Base-by-base conservation (phyloP, 1,140 invertebrate species). In the Saccostrea echinata region DNA sequence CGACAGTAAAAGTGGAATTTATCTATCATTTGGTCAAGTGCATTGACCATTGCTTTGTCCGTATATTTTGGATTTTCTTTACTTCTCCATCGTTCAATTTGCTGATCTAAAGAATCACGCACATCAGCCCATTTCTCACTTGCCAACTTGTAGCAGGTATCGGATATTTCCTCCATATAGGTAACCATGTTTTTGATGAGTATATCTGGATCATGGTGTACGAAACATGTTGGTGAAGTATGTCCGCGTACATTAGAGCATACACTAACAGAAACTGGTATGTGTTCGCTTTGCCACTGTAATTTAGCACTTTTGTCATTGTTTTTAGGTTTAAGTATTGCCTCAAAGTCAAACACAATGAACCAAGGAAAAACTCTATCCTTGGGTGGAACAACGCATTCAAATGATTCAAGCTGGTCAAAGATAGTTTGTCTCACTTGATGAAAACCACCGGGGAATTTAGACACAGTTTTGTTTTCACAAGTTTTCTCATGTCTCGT, bases 1-100 rank as follows among this genome's bases (percentile, higher is more conserved):
- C 57, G 11, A 86, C 86, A 86, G 55, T 55, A 86, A 57, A 3
- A 16, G 21, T 86, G 24, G 57, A 86, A 86, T 16, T 86, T 83
- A 24, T 61, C n/a, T 6, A 16, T 61, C 18, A 61, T 61, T 61
- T 61, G 35, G 35, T 43, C 35, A 43, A 43, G 35, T 43, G 35
- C 6, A 43, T 24, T 16, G 57, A 30, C 18, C 53, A 33, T 33
- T 82, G 86, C 21, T 61, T 52, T 51, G 35, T 43, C 43, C n/a
- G 12, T 18, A 85, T 57, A 12, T 85, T 61, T 35, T 3, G 21
- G 12, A 21, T 85, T 57, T 53, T 68, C 16, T 71, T 71, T 16
- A 13, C 27, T 55, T 27, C 6, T 61, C 57, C 18, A 61, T 21
- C 18, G n/a, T 61, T 61, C 57, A 21, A 61, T 21, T 21, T 21